Evolutionary conservation across 2,113 vertebrate species (phyloP), one percentile per base, ranked within the genome.

Genomic region (Ardeotis arabs): DNA sequence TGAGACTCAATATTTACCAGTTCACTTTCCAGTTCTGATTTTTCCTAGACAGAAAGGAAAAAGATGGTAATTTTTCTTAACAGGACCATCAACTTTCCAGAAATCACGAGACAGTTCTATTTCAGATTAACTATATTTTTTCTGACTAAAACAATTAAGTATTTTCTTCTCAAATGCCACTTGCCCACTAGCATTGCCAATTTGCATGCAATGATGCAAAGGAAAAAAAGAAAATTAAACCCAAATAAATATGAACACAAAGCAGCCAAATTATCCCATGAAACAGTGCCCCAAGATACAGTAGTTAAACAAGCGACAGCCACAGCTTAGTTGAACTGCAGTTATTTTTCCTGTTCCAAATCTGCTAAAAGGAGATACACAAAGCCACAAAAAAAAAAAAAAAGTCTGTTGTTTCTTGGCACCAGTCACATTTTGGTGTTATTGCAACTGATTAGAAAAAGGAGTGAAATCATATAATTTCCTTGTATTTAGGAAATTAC

Each of bases 21-120:
- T 90, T 99, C 99, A 86, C 99, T 99, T 92, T 99, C 97, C 94
- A 99, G 93, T 91, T 97, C 98, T 76, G 99, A 99, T 94, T 99
- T 99, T 80, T 99, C 99, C 99, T 99, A 94, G 24, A 96, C 0
- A 93, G 29, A 88, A 59, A 83, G 9, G 31, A 35, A 73, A 60
- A 75, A 49, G 1, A 67, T 8, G 1, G 3, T 21, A 4, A 10
- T 39, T 87, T 82, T 74, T 75, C 70, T 73, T 76, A 73, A 31
- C 1, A 77, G 27, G 18, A 66, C 8, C 4, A 17, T 52, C 33
- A 58, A 12, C 39, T 45, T 76, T 9, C 50, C 47, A 87, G 25
- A 79, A 76, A 69, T 15, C 41, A 39, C 60, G 19, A 59, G 39
- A 90, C 50, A 56, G 62, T 69, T 94, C 68, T 90, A 41, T 73